A percentile compares a stretch with the other conserved stretches of the same genome.
Evolutionary conservation across 2,888 invertebrate genomes (phyloP).

Genomic region (Conistra vaccinii): DNA sequence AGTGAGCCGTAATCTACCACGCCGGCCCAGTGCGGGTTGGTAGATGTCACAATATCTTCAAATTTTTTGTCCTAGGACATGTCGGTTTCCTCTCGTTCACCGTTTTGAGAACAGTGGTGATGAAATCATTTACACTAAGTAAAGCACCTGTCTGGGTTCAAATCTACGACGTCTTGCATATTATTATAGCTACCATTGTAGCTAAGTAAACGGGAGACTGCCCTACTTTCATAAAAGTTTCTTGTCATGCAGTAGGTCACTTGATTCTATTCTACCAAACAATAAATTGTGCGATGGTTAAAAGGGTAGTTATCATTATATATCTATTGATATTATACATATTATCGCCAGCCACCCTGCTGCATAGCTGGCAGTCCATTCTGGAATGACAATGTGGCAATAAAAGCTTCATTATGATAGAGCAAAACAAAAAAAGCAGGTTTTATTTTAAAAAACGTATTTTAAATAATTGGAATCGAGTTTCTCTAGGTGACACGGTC

Average conservation of each 20-base stretch:
- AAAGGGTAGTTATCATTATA: not conserved
- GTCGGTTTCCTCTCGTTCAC: too few species aligned
- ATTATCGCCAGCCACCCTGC: not conserved
- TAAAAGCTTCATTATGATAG: not conserved
- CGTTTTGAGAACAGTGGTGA: too few species aligned
- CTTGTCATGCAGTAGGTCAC: not conserved
- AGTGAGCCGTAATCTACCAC: too few species aligned
- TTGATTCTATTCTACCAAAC: not conserved
- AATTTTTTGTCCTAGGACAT: too few species aligned
- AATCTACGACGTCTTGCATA: too few species aligned
- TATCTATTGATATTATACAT: too few species aligned
- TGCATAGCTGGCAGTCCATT: not conserved
- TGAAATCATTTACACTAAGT: too few species aligned
- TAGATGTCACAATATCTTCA: too few species aligned
- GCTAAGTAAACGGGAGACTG: too few species aligned
- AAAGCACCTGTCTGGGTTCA: too few species aligned
- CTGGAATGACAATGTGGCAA: not conserved
- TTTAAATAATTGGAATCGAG: not conserved
- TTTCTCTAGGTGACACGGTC: not conserved
- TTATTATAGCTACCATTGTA: not conserved
- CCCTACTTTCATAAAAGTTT: not conserved
- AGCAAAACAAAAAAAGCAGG: not conserved
- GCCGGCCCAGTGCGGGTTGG: too few species aligned
- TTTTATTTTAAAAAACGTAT: too few species aligned
- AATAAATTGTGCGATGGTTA: slow-evolving; percentile 5